Percentiles rank a stretch among this genome's conserved stretches.
phyloP scores from a whole-genome alignment of 2,797 vertebrate species.

The Coregonus ussuriensis region DNA sequence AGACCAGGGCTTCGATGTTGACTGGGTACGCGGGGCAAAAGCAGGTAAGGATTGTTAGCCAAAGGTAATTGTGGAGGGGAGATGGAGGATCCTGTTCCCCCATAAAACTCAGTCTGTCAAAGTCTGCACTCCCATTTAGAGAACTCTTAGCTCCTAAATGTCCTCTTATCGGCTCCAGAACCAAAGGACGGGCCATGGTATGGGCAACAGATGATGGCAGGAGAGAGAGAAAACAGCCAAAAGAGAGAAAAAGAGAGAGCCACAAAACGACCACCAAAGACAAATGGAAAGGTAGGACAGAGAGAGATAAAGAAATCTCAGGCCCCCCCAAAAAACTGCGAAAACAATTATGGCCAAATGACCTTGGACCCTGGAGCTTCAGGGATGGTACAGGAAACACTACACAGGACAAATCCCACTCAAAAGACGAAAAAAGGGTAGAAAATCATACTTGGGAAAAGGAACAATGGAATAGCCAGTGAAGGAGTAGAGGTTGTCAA shows the following conservation, averaged over 20 bases:
- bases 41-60: slow-evolving; percentile 85
- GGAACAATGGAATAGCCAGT: no score
- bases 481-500: neutral
- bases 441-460: neutral
- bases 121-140: slow-evolving; percentile 58
- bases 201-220: neutral
- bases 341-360: neutral
- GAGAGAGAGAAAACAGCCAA: no score
- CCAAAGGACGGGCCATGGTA: slow-evolving; percentile 50
- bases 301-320: neutral
- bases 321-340: slow-evolving; percentile 12
- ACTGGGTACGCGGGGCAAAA: slow-evolving; percentile 92
- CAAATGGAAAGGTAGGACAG: neutral
- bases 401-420: no score
- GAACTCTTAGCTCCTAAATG: slow-evolving; percentile 73
- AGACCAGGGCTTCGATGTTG: slow-evolving; percentile 84
- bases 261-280: neutral
- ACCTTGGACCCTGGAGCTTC: neutral
- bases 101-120: slow-evolving; percentile 70
- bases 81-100: slow-evolving; percentile 70
- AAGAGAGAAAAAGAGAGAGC: neutral
- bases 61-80: slow-evolving; percentile 80
- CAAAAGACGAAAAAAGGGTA: neutral
- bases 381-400: slow-evolving; percentile 13
- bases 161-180: slow-evolving; percentile 59